Evolutionary conservation across 2,888 invertebrate species (phyloP), one percentile per base, ranked within the genome.

Genomic region (Masnerella sp.): DNA sequence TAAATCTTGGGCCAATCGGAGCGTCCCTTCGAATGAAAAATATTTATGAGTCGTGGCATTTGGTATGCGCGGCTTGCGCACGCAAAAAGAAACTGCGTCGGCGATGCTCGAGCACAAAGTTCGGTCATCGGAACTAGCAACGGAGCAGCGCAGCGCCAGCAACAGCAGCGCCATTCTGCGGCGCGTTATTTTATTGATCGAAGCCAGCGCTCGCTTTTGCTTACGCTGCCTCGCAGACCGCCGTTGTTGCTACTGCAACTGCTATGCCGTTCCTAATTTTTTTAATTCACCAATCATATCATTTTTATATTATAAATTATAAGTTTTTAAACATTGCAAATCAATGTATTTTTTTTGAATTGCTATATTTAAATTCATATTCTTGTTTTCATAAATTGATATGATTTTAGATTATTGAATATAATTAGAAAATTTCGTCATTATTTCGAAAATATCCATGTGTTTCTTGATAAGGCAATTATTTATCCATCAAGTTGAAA

Each of bases 161-260:
- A 79, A 78, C 78, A 65, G 79, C 77, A 83, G 84, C 84, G 85
- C 84, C 82, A 81, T 83, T 82, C 82, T 80, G 83, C 85, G 85
- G 85, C 82, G 83, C 83, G 83, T 61, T 69, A 69, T 69, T 61
- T 86, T 86, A 87, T 87, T 87, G 86, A 86, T 86, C 86, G 85
- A 84, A 78, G 80, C 79, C 79, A 80, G 38, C 38, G 72, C 47
- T 72, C 61, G 52, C 72, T 72, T 72, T 62, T 56, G 70, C 70
- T 70, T 62, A 40, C 72, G 59, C 22, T 47, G 17, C 14, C 42
- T 28, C 42, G 15, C 38, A n/a, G 45, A 36, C 38, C 40, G 47
- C 20, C 25, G 56, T 25, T 58, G 58, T 43, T 59, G 58, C 58
- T 42, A 18, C 58, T 58, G 68, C 59, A 52, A 69, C 54, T 52